phyloP scores from a whole-genome alignment of 2,797 vertebrate genomes.

The Psittacula echo region DNA sequence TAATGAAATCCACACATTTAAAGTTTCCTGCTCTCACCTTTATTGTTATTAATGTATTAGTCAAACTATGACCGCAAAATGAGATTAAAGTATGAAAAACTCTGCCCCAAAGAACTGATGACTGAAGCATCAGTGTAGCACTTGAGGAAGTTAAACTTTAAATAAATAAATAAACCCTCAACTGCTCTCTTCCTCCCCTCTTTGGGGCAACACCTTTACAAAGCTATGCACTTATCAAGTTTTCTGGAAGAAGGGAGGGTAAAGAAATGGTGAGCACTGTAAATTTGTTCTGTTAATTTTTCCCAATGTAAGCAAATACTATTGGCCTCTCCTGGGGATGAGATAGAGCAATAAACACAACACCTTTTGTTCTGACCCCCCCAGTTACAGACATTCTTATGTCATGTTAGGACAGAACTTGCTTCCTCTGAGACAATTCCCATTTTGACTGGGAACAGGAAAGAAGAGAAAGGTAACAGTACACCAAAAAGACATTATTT shows the following conservation, averaged over 20 bases:
- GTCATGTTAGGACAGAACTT: background rate
- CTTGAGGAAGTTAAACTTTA: background rate
- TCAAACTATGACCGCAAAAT: background rate
- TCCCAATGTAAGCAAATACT: background rate
- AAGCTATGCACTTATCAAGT: background rate
- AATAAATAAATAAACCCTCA: background rate
- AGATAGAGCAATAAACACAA: background rate
- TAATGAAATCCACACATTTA: background rate
- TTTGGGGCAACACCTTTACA: background rate
- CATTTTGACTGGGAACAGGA: background rate
- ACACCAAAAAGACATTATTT: background rate
- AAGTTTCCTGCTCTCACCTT: background rate
- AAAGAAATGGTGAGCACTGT: background rate
- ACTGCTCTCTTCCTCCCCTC: background rate
- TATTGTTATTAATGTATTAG: background rate
- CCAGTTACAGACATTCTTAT: background rate
- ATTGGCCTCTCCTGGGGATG: background rate
- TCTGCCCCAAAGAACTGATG: background rate
- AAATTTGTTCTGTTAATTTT: background rate
- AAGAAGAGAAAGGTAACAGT: background rate
- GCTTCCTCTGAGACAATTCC: background rate
- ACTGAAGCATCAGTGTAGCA: background rate
- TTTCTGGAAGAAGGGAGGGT: background rate
- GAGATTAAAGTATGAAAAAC: background rate
- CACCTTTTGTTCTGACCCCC: background rate